Evolutionary conservation across 2,797 vertebrate species (phyloP).

Genomic region (Galaxias olidus): DNA sequence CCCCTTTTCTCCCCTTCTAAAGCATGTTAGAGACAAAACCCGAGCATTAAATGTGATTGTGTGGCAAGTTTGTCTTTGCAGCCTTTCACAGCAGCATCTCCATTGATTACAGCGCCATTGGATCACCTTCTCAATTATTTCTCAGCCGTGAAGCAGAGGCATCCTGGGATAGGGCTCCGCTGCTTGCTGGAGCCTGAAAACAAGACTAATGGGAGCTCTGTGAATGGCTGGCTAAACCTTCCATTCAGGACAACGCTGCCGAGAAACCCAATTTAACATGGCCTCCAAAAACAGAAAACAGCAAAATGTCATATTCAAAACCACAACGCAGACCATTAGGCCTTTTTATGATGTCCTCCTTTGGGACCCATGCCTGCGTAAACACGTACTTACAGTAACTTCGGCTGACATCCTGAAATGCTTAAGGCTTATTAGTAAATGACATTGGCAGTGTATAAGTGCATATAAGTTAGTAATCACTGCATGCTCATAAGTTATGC

Average conservation of each 20-base stretch:
- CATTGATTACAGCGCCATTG: background rate
- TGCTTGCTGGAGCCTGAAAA: constrained; percentile 18
- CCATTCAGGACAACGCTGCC: background rate
- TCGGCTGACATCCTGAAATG: too few relatives aligned
- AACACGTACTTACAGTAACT: too few relatives aligned
- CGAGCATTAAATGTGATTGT: constrained; percentile 19
- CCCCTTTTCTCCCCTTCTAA: background rate
- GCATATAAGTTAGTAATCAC: too few relatives aligned
- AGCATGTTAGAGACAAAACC: constrained; percentile 14
- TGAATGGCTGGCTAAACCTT: constrained; percentile 5
- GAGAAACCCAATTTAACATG: background rate
- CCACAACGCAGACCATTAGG: too few relatives aligned
- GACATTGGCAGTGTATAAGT: too few relatives aligned
- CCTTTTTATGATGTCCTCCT: too few relatives aligned
- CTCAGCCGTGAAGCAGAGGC: background rate
- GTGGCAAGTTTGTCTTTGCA: background rate
- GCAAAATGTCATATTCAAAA: background rate
- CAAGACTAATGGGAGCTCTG: constrained; percentile 14
- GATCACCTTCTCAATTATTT: constrained; percentile 6
- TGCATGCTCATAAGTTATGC: too few relatives aligned
- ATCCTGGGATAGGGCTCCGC: constrained; percentile 16
- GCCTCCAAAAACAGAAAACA: background rate
- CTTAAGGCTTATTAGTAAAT: too few relatives aligned
- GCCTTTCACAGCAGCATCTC: background rate
- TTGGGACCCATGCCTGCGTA: too few relatives aligned